Evolutionary conservation across 2,888 invertebrate genomes (phyloP).

Genomic region (Tetropium fuscum): DNA sequence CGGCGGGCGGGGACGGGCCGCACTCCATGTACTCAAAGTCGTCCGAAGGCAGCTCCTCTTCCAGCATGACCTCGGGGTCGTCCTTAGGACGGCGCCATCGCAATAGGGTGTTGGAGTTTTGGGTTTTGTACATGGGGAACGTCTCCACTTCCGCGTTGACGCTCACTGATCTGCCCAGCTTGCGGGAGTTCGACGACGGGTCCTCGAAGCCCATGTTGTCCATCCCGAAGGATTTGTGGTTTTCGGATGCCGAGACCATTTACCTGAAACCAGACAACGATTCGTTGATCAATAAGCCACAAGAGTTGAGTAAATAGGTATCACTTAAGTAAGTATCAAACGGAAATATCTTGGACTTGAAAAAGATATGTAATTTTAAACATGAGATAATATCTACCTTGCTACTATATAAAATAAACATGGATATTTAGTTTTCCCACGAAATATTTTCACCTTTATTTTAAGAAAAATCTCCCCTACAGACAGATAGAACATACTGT

Average conservation of each 20-base stretch:
- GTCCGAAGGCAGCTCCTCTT: conserved; percentile 76
- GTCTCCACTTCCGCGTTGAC: conserved; percentile 63
- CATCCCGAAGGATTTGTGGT: conserved; percentile 57
- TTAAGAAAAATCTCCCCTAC: no score
- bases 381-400: no score
- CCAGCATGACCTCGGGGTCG: conserved; percentile 68
- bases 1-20: conserved; percentile 83
- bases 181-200: conserved; percentile 49
- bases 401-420: no score
- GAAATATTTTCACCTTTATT: no score
- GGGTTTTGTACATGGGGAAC: conserved; percentile 61
- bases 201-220: conserved; percentile 65
- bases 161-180: conserved; percentile 65
- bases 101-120: conserved; percentile 48
- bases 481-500: no score
- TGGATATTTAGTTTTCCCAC: no score
- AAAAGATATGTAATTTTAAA: no score
- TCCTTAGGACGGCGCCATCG: conserved; percentile 57
- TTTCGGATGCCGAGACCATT: conserved; percentile 60
- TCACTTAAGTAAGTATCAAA: no score
- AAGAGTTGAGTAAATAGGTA: no score
- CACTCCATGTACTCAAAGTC: conserved; percentile 84
- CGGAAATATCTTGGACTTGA: no score
- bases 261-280: no score
- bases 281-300: no score